These are phyloP conservation scores for Rotaria socialis DNA, from an alignment of 2,888 invertebrate genomes.

Conservation along the genomic window DNA sequence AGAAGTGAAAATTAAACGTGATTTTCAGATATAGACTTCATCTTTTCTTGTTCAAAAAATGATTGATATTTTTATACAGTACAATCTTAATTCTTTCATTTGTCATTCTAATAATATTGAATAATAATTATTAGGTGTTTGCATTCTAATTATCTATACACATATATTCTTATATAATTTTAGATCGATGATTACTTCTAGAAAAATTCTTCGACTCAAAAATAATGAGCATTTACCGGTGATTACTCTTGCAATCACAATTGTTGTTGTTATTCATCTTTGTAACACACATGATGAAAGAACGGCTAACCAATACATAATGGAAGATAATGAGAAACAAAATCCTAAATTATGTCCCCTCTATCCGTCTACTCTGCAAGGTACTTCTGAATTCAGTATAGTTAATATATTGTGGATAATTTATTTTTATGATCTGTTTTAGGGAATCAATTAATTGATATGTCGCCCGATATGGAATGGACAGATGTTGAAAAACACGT, in stretches of 20 bases:
- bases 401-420: neutral
- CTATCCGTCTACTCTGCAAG: neutral
- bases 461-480: neutral
- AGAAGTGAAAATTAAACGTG: too few species aligned
- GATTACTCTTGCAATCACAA: neutral
- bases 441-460: neutral
- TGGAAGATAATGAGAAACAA: neutral
- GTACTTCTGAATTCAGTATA: neutral
- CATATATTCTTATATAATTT: neutral
- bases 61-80: too few species aligned
- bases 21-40: too few species aligned
- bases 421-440: neutral
- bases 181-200: neutral
- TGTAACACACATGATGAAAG: neutral
- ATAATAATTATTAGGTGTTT: neutral
- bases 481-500: neutral
- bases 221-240: neutral
- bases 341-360: neutral
- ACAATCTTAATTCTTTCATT: too few species aligned
- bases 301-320: conserved; percentile 1
- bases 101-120: too few species aligned
- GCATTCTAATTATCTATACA: neutral
- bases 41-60: too few species aligned
- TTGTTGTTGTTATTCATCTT: neutral
- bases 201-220: neutral